Conservation (phyloP, 2,797 vertebrate genomes). For the Phataginus tricuspis region DNA sequence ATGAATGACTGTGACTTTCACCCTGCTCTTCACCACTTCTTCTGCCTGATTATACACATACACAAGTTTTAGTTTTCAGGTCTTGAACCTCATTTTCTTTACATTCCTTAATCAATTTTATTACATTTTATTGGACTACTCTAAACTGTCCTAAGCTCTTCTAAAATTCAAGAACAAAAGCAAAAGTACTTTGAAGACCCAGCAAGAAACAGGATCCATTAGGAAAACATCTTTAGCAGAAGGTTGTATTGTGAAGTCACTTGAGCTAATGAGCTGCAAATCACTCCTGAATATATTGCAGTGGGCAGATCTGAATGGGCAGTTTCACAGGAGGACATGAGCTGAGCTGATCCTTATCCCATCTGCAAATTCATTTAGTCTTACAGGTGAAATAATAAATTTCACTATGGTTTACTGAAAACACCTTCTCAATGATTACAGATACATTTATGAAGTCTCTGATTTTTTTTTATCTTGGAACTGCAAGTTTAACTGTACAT, state of each 20-base stretch:
- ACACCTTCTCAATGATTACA: slow-evolving; percentile 46
- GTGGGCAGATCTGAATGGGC: slow-evolving; percentile 46
- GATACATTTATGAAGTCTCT: slow-evolving; percentile 44
- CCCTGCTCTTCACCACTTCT: not conserved
- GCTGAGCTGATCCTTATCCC: slow-evolving; percentile 58
- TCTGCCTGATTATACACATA: not conserved
- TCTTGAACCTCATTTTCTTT: not conserved
- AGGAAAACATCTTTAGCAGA: slow-evolving; percentile 19
- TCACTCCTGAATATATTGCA: slow-evolving; percentile 36
- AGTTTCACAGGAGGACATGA: slow-evolving; percentile 47
- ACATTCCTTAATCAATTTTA: not conserved
- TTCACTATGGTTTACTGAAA: slow-evolving; percentile 65
- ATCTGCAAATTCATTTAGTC: slow-evolving; percentile 64
- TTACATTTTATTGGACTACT: not conserved
- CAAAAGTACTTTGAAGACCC: slow-evolving; percentile 3
- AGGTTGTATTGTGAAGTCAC: not conserved
- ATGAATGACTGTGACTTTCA: fast-evolving
- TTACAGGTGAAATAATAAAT: slow-evolving; percentile 58
- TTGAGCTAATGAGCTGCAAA: slow-evolving; percentile 50
- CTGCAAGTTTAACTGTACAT: not conserved
- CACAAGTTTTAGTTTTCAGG: not conserved
- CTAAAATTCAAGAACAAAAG: slow-evolving; percentile 47
- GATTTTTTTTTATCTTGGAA: slow-evolving; percentile 44
- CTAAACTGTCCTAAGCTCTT: not conserved
- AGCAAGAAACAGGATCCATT: not conserved